Percentiles rank a stretch among this genome's conserved stretches.
Evolutionary conservation across 2,888 invertebrate species (phyloP).

Genomic region (Lissocephala sabroskyi): DNA sequence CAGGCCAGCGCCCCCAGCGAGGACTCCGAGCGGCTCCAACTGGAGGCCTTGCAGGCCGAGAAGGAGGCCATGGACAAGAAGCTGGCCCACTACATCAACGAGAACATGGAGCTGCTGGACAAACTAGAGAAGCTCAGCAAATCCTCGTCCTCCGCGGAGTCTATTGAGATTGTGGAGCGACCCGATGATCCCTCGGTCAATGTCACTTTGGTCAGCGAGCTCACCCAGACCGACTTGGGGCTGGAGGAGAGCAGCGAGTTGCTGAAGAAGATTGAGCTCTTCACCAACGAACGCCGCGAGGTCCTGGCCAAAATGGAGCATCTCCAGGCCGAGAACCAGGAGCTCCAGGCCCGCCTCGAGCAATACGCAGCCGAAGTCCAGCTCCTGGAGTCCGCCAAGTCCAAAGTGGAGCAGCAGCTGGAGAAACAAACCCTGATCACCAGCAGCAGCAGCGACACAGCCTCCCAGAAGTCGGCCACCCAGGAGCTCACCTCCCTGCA

Average conservation of each 20-base stretch:
- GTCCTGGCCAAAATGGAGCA: slow-evolving; percentile 80
- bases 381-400: slow-evolving; percentile 29
- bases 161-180: slow-evolving; percentile 83
- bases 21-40: slow-evolving; percentile 81
- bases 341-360: slow-evolving; percentile 74
- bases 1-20: slow-evolving; percentile 82
- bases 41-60: slow-evolving; percentile 74
- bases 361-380: slow-evolving; percentile 73
- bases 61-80: slow-evolving; percentile 77
- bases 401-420: slow-evolving; percentile 67
- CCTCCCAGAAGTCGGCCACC: slow-evolving; percentile 52
- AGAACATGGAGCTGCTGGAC: slow-evolving; percentile 82
- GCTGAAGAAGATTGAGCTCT: slow-evolving; percentile 79
- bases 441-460: slow-evolving; percentile 46
- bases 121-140: slow-evolving; percentile 81
- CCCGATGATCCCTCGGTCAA: slow-evolving; percentile 76
- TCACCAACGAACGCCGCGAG: slow-evolving; percentile 80
- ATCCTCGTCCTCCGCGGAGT: slow-evolving; percentile 83
- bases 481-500: slow-evolving; percentile 66
- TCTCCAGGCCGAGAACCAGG: slow-evolving; percentile 77
- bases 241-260: slow-evolving; percentile 76
- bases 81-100: slow-evolving; percentile 79
- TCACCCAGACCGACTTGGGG: slow-evolving; percentile 65
- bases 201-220: slow-evolving; percentile 49
- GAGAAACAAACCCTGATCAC: slow-evolving; percentile 69